A percentile compares a stretch with the other conserved stretches of the same genome.
phyloP scores from a whole-genome alignment of 2,797 vertebrate genomes.

The Acanthis flammea region DNA sequence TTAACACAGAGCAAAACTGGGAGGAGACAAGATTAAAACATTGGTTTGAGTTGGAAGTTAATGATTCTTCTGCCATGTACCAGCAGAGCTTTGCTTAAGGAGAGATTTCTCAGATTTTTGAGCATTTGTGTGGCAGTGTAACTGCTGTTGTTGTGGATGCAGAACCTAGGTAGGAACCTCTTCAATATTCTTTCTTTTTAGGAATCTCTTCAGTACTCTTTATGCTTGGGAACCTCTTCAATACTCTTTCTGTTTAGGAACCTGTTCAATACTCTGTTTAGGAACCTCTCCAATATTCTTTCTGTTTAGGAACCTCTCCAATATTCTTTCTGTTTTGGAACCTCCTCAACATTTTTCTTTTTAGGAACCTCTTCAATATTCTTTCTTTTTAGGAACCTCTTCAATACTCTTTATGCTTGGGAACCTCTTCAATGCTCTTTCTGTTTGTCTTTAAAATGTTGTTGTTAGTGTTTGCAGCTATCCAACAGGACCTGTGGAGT shows the following conservation, averaged over 20 bases:
- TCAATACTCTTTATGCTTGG: no score
- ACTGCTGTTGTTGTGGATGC: background rate
- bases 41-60: slow-evolving; percentile 65
- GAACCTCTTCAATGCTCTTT: background rate
- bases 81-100: slow-evolving; percentile 27
- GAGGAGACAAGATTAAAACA: slow-evolving; percentile 50
- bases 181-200: background rate
- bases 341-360: no score
- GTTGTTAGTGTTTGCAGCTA: background rate
- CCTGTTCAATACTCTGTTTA: no score
- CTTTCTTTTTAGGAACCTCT: slow-evolving; percentile 21
- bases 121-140: background rate
- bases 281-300: no score
- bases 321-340: background rate
- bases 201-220: no score
- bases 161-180: slow-evolving; percentile 67
- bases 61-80: slow-evolving; percentile 64
- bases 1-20: slow-evolving; percentile 44
- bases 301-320: slow-evolving; percentile 40
- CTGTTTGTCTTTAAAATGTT: background rate
- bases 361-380: slow-evolving; percentile 46
- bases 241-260: background rate
- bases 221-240: slow-evolving; percentile 39
- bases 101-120: background rate
- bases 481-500: background rate